Base-by-base conservation (phyloP, 2,888 invertebrate species). In the Spodoptera littoralis region DNA sequence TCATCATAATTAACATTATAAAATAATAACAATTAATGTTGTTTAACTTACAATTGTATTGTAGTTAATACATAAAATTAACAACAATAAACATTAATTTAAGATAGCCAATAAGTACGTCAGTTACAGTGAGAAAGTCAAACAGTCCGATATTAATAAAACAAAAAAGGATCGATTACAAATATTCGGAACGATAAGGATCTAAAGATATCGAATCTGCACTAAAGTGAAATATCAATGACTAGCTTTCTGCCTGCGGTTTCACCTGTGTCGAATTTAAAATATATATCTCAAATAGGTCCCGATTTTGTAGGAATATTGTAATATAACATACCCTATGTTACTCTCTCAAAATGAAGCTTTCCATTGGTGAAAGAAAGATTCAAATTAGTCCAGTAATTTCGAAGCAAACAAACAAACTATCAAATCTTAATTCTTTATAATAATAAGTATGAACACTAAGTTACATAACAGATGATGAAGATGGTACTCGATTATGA, bases 401-500 rank as follows among this genome's bases (percentile, higher is more conserved):
- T 36, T 36, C 6, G 36, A 9, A 9, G 36, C 9, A 36, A 36
- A 36, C 36, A 36, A 36, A 36, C 36, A 36, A 5, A 36, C 36
- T 6, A 36, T 36, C 9, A 36, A 36, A 9, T 36, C 6, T 36
- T 36, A 0, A 5, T 36, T 36, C 8, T 36, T 36, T 36, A 36
- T 9, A 36, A 8, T 36, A 36, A 6, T 36, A 36, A 36, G 36
- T 8, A 36, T 36, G 36, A 8, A 9, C 36, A 36, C 36, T 0
- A 2, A 36, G 72, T 83, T 84, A 70, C 80, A 79, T 81, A 83
- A 85, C 77, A 70, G 77, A 79, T 82, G 81, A 83, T 85, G 82
- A 84, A 86, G 82, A 84, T 80, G 81, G 82, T 79, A 79, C 79
- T 77, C 79, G 77, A 84, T 86, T 84, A 84, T 82, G 74, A 73